Percentiles rank a stretch among this genome's conserved stretches.
Evolutionary conservation across 2,888 invertebrate genomes (phyloP).

Genomic region (Ephialtes manifestator): DNA sequence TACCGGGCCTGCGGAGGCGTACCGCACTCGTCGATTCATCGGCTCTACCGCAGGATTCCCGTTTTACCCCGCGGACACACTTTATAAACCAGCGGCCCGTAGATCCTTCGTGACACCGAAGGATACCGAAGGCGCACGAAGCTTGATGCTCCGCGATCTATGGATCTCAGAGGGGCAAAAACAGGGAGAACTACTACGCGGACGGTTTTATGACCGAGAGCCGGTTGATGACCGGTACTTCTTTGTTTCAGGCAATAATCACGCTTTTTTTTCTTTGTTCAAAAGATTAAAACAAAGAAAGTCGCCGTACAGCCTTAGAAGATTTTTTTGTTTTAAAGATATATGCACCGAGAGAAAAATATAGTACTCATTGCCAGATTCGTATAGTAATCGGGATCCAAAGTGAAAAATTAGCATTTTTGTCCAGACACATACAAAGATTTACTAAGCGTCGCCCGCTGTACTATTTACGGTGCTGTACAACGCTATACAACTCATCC

Average conservation of each 20-base stretch:
- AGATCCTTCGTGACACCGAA: slow-evolving; percentile 10
- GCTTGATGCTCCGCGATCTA: not conserved
- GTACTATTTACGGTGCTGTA: too few species aligned
- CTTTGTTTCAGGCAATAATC: not conserved
- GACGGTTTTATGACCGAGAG: not conserved
- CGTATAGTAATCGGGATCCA: too few species aligned
- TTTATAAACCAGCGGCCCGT: slow-evolving; percentile 4
- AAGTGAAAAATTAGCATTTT: too few species aligned
- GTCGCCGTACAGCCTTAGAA: too few species aligned
- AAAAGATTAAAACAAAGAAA: not conserved
- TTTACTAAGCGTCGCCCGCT: too few species aligned
- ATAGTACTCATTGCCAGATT: too few species aligned
- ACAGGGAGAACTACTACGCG: not conserved
- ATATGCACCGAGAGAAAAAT: too few species aligned
- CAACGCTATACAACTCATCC: too few species aligned
- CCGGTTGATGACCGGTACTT: not conserved
- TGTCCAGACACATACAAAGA: too few species aligned
- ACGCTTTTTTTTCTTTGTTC: not conserved
- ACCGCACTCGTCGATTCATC: not conserved
- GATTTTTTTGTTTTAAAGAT: not conserved
- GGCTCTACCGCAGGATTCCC: slow-evolving; percentile 11
- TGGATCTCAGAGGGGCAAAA: not conserved
- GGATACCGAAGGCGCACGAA: slow-evolving; percentile 10
- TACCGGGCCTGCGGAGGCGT: slow-evolving; percentile 6
- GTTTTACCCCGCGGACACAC: slow-evolving; percentile 16